phyloP scores from a whole-genome alignment of 2,113 vertebrate genomes.

The Gymnocephalus cernua region DNA sequence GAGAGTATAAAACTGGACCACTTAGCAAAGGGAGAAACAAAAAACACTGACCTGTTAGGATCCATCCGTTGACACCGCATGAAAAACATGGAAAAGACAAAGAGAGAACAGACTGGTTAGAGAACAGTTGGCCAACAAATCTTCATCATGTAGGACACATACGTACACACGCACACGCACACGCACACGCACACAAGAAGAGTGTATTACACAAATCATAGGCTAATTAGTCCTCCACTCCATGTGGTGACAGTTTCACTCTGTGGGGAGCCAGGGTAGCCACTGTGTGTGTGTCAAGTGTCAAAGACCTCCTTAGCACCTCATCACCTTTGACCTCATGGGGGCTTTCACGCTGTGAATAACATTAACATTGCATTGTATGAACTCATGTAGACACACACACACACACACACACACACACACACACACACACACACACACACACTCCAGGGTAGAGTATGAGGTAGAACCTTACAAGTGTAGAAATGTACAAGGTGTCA shows the following conservation, averaged over 20 bases:
- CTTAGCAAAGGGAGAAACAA: not conserved
- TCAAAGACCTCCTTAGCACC: slow-evolving; percentile 78
- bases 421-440: not conserved
- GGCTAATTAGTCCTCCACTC: slow-evolving; percentile 74
- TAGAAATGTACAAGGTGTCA: not conserved
- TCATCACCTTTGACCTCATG: slow-evolving; percentile 73
- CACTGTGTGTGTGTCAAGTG: slow-evolving; percentile 70
- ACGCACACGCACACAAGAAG: slow-evolving; percentile 1
- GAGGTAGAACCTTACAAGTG: not conserved
- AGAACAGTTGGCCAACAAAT: slow-evolving; percentile 1
- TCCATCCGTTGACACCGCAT: not conserved
- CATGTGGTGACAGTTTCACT: slow-evolving; percentile 81
- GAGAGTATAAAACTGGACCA: not conserved
- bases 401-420: not conserved
- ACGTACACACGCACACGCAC: not conserved
- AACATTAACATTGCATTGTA: slow-evolving; percentile 44
- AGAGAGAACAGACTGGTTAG: slow-evolving; percentile 41
- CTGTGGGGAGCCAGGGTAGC: slow-evolving; percentile 55
- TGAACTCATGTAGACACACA: slow-evolving; percentile 3
- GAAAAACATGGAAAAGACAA: slow-evolving; percentile 51
- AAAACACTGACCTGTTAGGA: slow-evolving; percentile 63
- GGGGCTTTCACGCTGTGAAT: slow-evolving; percentile 55
- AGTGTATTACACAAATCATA: slow-evolving; percentile 76
- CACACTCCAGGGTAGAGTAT: not conserved
- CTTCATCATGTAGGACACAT: not conserved